phyloP scores from a whole-genome alignment of 2,113 vertebrate species.

The Fukomys damarensis region DNA sequence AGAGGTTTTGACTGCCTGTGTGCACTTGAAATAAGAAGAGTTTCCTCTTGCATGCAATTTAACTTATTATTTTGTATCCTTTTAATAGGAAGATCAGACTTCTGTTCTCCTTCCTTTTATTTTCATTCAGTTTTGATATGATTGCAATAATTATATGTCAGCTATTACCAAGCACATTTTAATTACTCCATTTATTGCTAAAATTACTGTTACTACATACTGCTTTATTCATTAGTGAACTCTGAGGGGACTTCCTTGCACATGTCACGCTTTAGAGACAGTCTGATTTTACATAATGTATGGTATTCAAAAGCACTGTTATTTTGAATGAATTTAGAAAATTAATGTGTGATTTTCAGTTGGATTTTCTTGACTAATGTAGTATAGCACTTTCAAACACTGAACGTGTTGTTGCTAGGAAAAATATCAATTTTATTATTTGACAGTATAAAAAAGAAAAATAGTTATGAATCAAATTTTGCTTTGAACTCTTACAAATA shows the following conservation, averaged over 20 bases:
- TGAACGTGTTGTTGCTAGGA: slow-evolving; percentile 42
- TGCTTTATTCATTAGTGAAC: slow-evolving; percentile 67
- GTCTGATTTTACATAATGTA: slow-evolving; percentile 45
- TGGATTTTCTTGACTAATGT: slow-evolving; percentile 45
- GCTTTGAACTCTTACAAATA: slow-evolving; percentile 53
- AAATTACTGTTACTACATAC: slow-evolving; percentile 57
- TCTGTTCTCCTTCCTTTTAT: slow-evolving; percentile 62
- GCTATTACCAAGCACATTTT: slow-evolving; percentile 73
- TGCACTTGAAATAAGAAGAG: background rate
- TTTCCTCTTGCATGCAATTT: slow-evolving; percentile 49
- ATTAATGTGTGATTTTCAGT: slow-evolving; percentile 50
- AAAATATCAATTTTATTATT: slow-evolving; percentile 45
- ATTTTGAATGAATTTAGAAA: slow-evolving; percentile 59
- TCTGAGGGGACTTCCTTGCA: slow-evolving; percentile 61
- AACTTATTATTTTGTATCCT: slow-evolving; percentile 66
- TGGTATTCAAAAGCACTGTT: slow-evolving; percentile 45
- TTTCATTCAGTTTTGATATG: slow-evolving; percentile 69
- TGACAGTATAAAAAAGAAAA: background rate
- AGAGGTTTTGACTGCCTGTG: background rate
- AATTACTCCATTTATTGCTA: slow-evolving; percentile 71
- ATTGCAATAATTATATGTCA: slow-evolving; percentile 61
- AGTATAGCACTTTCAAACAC: slow-evolving; percentile 29
- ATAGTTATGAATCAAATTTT: slow-evolving; percentile 54
- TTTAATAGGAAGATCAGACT: slow-evolving; percentile 55
- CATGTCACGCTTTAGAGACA: slow-evolving; percentile 40